Evolutionary conservation across 2,113 vertebrate species (phyloP).

Genomic region (Pipa parva): DNA sequence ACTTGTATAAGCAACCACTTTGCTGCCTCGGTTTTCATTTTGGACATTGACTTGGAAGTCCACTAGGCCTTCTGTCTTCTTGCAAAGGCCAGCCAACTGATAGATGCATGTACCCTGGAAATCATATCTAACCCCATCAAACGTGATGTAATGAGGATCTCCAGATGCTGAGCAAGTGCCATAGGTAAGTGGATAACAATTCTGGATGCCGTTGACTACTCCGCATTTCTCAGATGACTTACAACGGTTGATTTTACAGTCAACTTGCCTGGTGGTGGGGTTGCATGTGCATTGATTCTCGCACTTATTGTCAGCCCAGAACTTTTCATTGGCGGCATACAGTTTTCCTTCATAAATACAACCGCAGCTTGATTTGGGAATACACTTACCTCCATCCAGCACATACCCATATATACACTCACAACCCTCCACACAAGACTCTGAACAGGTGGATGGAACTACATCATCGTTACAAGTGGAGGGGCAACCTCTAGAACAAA

Average conservation of each 20-base stretch:
- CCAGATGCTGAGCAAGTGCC: slow-evolving; percentile 49
- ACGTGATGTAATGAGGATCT: slow-evolving; percentile 53
- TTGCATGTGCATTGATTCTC: slow-evolving; percentile 50
- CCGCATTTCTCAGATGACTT: slow-evolving; percentile 47
- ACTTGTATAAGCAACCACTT: slow-evolving; percentile 42
- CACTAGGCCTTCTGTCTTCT: neutral
- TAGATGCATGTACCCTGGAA: slow-evolving; percentile 44
- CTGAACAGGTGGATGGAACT: slow-evolving; percentile 52
- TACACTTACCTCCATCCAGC: slow-evolving; percentile 55
- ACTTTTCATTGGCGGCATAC: slow-evolving; percentile 52
- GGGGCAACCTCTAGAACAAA: slow-evolving; percentile 62
- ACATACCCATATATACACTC: slow-evolving; percentile 59
- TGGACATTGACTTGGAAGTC: slow-evolving; percentile 23
- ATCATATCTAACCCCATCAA: slow-evolving; percentile 46
- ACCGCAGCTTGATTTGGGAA: slow-evolving; percentile 54
- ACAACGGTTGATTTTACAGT: slow-evolving; percentile 52
- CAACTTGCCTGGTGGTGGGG: slow-evolving; percentile 41
- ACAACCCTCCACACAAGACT: slow-evolving; percentile 60
- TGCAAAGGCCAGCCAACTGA: slow-evolving; percentile 11
- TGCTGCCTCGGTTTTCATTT: slow-evolving; percentile 41
- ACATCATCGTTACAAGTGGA: slow-evolving; percentile 57
- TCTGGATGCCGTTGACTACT: slow-evolving; percentile 58
- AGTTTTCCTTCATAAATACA: slow-evolving; percentile 58
- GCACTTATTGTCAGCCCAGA: slow-evolving; percentile 61
- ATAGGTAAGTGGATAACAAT: slow-evolving; percentile 55